Conservation (phyloP, 2,797 vertebrate species). For the Crocidura indochinensis region DNA sequence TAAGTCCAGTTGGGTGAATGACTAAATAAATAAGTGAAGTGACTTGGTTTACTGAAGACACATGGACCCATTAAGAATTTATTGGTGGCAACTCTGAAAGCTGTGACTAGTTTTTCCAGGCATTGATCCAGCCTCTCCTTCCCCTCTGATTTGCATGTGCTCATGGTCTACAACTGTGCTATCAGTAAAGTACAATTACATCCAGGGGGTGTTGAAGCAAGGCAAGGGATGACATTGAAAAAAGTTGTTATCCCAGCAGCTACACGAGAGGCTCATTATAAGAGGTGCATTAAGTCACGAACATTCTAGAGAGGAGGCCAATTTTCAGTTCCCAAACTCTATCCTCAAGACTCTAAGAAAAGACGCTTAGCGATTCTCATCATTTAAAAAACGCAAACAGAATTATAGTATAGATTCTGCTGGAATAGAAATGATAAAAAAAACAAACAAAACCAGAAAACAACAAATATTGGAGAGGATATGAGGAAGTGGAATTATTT, state of each 20-base stretch:
- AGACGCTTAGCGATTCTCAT: neutral
- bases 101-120: neutral
- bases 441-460: neutral
- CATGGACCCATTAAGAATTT: neutral
- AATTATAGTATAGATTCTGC: neutral
- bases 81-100: conserved; percentile 10
- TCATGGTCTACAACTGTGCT: neutral
- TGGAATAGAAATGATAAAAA: neutral
- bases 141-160: neutral
- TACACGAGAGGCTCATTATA: neutral
- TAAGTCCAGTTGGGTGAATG: neutral
- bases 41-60: conserved; percentile 37
- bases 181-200: neutral
- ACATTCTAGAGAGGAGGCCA: neutral
- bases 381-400: neutral
- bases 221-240: neutral
- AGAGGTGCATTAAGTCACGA: neutral
- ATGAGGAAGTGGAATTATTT: neutral
- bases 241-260: neutral
- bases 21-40: conserved; percentile 10
- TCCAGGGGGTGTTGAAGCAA: neutral
- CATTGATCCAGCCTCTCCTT: neutral
- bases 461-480: neutral
- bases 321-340: neutral
- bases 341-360: neutral